A percentile compares a stretch with the other conserved stretches of the same genome.
Conservation (phyloP, 1,140 invertebrate species). For the Sarcophaga bullata region DNA sequence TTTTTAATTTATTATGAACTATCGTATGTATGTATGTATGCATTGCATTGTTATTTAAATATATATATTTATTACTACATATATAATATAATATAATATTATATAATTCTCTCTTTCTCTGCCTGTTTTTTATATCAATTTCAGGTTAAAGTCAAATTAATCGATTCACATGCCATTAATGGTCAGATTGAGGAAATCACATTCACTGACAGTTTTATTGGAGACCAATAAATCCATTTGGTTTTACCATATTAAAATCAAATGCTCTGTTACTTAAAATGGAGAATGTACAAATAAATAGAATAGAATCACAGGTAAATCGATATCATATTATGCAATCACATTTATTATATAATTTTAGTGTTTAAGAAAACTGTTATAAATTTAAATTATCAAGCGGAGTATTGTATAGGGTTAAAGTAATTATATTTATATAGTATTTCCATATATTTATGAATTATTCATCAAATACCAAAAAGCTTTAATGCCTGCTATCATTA, state of each 20-base stretch:
- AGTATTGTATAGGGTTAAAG: background rate
- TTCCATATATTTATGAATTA: no score
- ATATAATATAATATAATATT: background rate
- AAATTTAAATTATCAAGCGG: background rate
- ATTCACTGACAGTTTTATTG: slow-evolving; percentile 72
- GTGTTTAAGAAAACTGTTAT: background rate
- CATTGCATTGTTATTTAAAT: no score
- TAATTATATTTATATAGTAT: no score
- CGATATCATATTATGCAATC: background rate
- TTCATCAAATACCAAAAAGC: no score
- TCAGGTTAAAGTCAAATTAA: slow-evolving; percentile 68
- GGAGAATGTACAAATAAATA: slow-evolving; percentile 66
- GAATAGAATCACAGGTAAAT: slow-evolving; percentile 72
- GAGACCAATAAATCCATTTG: slow-evolving; percentile 74
- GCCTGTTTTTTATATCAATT: background rate
- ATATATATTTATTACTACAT: no score
- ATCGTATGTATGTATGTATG: no score
- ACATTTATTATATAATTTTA: no score
- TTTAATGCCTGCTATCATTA: no score
- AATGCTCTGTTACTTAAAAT: slow-evolving; percentile 60
- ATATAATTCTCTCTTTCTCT: background rate
- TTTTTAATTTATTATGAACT: no score
- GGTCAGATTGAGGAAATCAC: slow-evolving; percentile 76
- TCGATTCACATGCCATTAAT: slow-evolving; percentile 75
- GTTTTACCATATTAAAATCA: slow-evolving; percentile 73